Percentiles rank a stretch among this genome's conserved stretches.
Evolutionary conservation across 2,888 invertebrate genomes (phyloP).

Genomic region (Aphodius granarius): DNA sequence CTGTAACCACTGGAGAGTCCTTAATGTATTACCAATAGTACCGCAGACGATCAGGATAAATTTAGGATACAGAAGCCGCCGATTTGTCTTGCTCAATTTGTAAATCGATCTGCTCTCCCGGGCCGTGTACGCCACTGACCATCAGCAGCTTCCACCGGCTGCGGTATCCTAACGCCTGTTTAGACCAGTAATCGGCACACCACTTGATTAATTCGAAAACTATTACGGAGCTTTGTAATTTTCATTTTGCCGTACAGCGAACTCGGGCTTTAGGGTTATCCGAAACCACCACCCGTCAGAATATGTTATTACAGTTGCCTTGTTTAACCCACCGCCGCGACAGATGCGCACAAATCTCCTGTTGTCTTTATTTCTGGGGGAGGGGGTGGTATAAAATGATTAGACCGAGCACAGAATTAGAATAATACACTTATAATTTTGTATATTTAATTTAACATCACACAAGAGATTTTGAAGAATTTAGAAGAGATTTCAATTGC

Average conservation of each 20-base stretch:
- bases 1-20: too few species aligned
- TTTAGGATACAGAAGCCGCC: not conserved
- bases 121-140: not conserved
- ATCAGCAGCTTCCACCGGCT: not conserved
- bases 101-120: not conserved
- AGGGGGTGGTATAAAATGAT: too few species aligned
- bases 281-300: not conserved
- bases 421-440: too few species aligned
- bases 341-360: not conserved
- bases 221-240: constrained; percentile 2
- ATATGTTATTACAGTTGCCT: not conserved
- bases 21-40: not conserved
- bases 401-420: too few species aligned
- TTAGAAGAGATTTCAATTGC: too few species aligned
- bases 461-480: too few species aligned
- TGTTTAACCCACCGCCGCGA: not conserved
- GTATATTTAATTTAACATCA: too few species aligned
- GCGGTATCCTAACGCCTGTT: not conserved
- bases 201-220: constrained; percentile 9
- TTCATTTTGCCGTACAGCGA: not conserved
- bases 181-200: not conserved
- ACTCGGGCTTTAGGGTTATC: not conserved
- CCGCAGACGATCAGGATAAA: not conserved
- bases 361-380: too few species aligned
- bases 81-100: not conserved